phyloP scores from a whole-genome alignment of 2,888 invertebrate genomes.

The Plutella xylostella region DNA sequence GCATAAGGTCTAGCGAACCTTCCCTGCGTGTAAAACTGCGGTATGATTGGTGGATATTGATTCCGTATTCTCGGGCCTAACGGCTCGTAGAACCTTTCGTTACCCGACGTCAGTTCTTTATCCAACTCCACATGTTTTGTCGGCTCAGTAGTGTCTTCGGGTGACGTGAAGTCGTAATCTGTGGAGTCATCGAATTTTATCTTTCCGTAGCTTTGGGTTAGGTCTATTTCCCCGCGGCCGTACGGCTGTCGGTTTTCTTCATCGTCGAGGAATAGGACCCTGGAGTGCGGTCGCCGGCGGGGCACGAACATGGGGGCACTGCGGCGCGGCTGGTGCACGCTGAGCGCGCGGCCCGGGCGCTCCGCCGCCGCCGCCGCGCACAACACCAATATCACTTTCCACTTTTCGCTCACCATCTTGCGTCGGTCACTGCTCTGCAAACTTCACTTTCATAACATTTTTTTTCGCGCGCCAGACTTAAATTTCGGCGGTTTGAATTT shows the following conservation, averaged over 20 bases:
- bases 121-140: constrained; percentile 18
- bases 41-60: constrained; percentile 28
- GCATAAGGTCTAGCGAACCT: constrained; percentile 49
- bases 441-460: constrained; percentile 65
- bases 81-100: constrained; percentile 53
- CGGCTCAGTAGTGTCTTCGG: constrained; percentile 27
- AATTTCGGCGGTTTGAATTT: not conserved
- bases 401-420: constrained; percentile 62
- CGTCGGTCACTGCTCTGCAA: constrained; percentile 49
- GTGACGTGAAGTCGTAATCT: constrained; percentile 57
- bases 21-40: constrained; percentile 50
- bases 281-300: constrained; percentile 34
- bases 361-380: constrained; percentile 45
- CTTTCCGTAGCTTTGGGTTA: constrained; percentile 41
- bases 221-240: constrained; percentile 54
- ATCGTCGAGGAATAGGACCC: constrained; percentile 52
- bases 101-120: constrained; percentile 35
- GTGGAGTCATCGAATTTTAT: constrained; percentile 61
- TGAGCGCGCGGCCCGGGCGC: constrained; percentile 47
- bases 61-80: constrained; percentile 35
- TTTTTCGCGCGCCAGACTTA: constrained; percentile 7
- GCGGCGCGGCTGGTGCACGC: constrained; percentile 42
- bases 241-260: constrained; percentile 42
- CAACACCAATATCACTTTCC: constrained; percentile 60
- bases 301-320: constrained; percentile 52